Evolutionary conservation across 1,140 invertebrate species (phyloP), one percentile per base, ranked within the genome.

Genomic region (Alviniconcha marisindica): DNA sequence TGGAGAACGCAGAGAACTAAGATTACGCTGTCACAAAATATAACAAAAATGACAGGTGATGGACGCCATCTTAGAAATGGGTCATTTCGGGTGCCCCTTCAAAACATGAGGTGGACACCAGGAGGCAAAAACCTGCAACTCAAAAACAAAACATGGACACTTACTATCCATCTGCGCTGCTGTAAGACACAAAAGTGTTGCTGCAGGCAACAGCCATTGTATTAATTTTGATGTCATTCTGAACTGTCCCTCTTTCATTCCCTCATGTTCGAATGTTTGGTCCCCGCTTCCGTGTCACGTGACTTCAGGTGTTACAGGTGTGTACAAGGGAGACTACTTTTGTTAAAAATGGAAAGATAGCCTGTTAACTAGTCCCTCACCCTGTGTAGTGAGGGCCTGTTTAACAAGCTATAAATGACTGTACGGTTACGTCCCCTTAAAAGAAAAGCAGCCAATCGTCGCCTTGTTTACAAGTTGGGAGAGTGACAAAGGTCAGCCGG

Each of bases 211-310:
- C 71, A 82, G 73, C 54, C 51, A 51, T n/a, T 18, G 48, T 74
- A 42, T 33, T 28, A 77, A 24, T 76, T 77, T 76, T 5, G 5
- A n/a, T 36, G 33, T 38, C 81, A 82, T 82, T 51, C n/a, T 82
- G 24, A 14, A 36, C 56, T 28, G 28, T 36, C 48, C 28, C 54
- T 33, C 18, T 40, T 42, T n/a, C 60, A 44, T 2, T 44, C 38
- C 78, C 33, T 38, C 78, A 80, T 80, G 78, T 80, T 80, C 78
- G 78, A 80, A 80, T 80, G 78, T 80, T 82, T 76, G 66, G 36
- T 18, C 73, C 81, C 71, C 71, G 73, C 81, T 82, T 82, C 73
- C 69, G 54, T 76, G 51, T 77, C 81, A 82, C 81, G 81, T 82
- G 81, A 82, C 36, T 38, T 60, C 48, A 82, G 80, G 80, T 82